Base-by-base conservation (phyloP, 2,113 vertebrate species). In the Cottus gobio region DNA sequence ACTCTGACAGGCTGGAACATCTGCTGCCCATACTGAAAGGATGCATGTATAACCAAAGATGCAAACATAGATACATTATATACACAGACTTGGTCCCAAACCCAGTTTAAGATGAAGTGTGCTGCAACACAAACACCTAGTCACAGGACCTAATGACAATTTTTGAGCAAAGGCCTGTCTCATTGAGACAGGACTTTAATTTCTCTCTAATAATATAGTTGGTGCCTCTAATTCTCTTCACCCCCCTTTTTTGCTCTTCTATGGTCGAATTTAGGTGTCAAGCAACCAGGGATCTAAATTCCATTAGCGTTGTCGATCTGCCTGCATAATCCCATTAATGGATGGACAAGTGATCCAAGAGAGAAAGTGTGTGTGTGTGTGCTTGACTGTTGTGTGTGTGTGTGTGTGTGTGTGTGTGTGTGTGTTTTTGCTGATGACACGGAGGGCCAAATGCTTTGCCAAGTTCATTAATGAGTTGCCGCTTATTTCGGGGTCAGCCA, bases 381-480 rank as follows among this genome's bases (percentile, higher is more conserved):
- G 70, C 5, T 31, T 74, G 60, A 26, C 22, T 72, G 39, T 57
- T 66, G 22, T 2, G 0, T 37, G 34, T 56, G 24, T 44, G 39
- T 2, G 22, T 50, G 34, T 22, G 31, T 31, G 31, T 66, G 22
- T 2, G 0, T 37, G 34, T 56, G 24, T 44, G 39, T 2, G 22
- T 50, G 34, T 22, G 4, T 75, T 62, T 77, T 70, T 26, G 28
- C 75, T 73, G 36, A 50, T 78, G 68, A 78, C 80, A 79, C 24
- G 1, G 42, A 63, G 63, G 31, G 20, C 61, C 68, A 77, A 70
- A 79, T 34, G 44, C 46, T 20, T 77, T 79, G 42, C 77, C 75
- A 78, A 80, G 83, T 89, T 85, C 64, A 84, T 87, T 88, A 83
- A 83, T 80, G 74, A 82, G 77, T 74, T 71, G 60, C 61, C 3